Base-by-base conservation (phyloP, 2,888 invertebrate species). In the Odontocolon sp. region DNA sequence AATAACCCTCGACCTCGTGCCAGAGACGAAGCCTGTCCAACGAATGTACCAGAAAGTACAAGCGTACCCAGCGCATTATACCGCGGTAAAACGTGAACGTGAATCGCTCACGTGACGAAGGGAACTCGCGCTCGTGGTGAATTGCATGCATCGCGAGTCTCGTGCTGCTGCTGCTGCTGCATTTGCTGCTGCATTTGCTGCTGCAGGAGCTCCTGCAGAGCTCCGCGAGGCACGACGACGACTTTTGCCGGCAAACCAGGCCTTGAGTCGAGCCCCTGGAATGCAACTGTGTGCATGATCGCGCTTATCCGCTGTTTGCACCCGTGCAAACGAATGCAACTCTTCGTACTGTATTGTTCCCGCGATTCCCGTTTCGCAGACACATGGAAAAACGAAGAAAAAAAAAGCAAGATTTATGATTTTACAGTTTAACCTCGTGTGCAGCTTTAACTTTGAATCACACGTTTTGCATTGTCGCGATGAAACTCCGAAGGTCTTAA, bases 191-290 rank as follows among this genome's bases (percentile, higher is more conserved):
- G n/a, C n/a, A n/a, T n/a, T n/a, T 74, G 74, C 74, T 57, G 42
- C 16, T 21, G 28, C 23, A 42, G 47, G 47, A 31, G 69, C 38
- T 68, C 31, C 66, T 36, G 69, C 61, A 57, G 61, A 52, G 26
- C 40, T 52, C 16, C 36, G 47, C 36, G 36, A 26, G 21, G 47
- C 56, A 23, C n/a, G 26, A 23, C 67, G 42, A 47, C 56, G 74
- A 76, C 69, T 76, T 75, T 77, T 76, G 72, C 71, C 69, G 33
- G 63, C 77, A 54, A 63, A 80, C 67, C 76, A 82, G 85, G 81
- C 85, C 85, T 87, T 86, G 87, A 85, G 83, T 85, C 85, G 84
- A 82, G 84, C 82, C 84, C 83, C 77, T 86, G 87, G 86, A 88
- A 88, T 87, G 87, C 82, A 82, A 82, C 78, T 80, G 80, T 79